Evolutionary conservation across 2,888 invertebrate genomes (phyloP).

Genomic region (Chalcis sispes): DNA sequence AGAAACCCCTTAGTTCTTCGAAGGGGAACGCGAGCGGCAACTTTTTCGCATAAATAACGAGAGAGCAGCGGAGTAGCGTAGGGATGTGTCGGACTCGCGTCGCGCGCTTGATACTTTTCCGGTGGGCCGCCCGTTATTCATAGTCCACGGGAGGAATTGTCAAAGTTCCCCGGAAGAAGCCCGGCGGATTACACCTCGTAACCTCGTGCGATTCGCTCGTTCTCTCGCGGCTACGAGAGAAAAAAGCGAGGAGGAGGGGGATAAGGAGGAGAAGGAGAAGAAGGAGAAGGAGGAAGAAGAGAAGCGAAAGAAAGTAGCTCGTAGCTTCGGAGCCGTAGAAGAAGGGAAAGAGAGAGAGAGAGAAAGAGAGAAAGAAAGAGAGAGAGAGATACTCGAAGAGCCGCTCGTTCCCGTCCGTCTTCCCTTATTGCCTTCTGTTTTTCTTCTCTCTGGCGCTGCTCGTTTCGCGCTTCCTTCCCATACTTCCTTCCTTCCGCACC

Average conservation of each 20-base stretch:
- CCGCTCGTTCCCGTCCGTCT: constrained; percentile 32
- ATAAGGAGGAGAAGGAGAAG: no score
- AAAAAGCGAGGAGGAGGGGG: no score
- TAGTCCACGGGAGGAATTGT: constrained; percentile 34
- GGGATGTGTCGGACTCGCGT: not conserved
- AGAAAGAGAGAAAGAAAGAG: not conserved
- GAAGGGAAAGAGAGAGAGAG: not conserved
- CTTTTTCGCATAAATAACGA: constrained; percentile 47
- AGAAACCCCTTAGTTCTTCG: not conserved
- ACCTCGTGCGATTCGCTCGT: not conserved
- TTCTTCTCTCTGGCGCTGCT: constrained; percentile 34
- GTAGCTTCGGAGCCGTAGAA: not conserved
- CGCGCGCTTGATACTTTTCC: constrained; percentile 23
- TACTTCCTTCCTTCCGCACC: constrained; percentile 32
- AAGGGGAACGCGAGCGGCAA: not conserved
- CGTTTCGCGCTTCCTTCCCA: constrained; percentile 46
- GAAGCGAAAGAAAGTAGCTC: no score
- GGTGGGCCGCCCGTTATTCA: constrained; percentile 43
- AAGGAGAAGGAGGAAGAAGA: no score
- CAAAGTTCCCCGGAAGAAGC: constrained; percentile 31
- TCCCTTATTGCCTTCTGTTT: constrained; percentile 53
- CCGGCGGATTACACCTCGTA: constrained; percentile 10
- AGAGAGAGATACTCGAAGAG: not conserved
- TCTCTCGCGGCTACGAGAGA: not conserved
- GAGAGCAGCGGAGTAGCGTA: not conserved